phyloP scores from a whole-genome alignment of 2,113 vertebrate genomes.

The Tauraco erythrolophus region DNA sequence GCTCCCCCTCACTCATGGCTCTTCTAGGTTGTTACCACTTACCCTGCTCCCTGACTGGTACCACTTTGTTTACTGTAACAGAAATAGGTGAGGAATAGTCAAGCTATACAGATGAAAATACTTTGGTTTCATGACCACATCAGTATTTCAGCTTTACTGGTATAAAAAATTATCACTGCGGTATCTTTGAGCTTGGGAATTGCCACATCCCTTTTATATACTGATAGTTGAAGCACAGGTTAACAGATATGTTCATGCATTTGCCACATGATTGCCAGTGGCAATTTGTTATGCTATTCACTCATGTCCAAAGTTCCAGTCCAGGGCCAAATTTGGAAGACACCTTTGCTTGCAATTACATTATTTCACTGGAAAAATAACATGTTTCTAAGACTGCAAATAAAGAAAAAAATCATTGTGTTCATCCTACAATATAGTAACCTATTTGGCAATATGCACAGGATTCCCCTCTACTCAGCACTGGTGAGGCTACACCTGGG shows the following conservation, averaged over 20 bases:
- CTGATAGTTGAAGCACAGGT: not conserved
- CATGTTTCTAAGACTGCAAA: not conserved
- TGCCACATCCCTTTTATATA: not conserved
- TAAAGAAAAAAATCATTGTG: not conserved
- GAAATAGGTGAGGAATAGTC: not conserved
- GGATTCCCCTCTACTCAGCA: not conserved
- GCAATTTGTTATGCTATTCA: not conserved
- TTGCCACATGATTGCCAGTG: not conserved
- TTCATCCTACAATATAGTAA: not conserved
- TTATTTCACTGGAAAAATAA: not conserved
- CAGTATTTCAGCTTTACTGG: not conserved
- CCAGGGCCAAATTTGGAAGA: not conserved
- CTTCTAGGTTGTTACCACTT: not conserved
- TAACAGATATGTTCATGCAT: not conserved
- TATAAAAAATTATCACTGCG: not conserved
- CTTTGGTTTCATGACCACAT: not conserved
- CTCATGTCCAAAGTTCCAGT: not conserved
- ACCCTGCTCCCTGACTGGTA: no score
- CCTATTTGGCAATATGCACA: not conserved
- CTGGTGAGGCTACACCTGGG: not conserved
- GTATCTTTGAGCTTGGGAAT: not conserved
- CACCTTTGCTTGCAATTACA: not conserved
- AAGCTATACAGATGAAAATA: not conserved
- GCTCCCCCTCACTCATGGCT: not conserved
- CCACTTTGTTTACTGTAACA: not conserved